These are phyloP conservation scores for Tenthredo livida DNA, from an alignment of 2,888 invertebrate species.

Conservation along the genomic window DNA sequence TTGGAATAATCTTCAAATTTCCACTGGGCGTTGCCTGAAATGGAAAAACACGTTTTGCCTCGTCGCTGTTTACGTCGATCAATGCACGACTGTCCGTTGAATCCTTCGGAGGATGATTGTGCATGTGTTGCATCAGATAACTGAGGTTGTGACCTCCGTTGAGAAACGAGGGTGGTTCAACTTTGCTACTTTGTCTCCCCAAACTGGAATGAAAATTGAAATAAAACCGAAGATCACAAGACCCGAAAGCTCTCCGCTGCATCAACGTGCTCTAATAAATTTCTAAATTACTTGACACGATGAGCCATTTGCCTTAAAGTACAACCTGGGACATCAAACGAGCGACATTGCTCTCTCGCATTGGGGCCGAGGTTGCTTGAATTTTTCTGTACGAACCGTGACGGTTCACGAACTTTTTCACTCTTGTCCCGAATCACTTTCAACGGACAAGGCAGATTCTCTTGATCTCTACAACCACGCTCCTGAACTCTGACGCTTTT, in stretches of 20 bases:
- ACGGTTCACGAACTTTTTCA: not conserved
- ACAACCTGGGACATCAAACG: slow-evolving; percentile 60
- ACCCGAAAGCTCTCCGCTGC: not conserved
- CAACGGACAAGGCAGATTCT: not conserved
- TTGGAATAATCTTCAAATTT: slow-evolving; percentile 84
- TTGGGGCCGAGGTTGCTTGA: slow-evolving; percentile 10
- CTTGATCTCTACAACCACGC: not conserved
- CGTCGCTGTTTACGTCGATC: slow-evolving; percentile 60
- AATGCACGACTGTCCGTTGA: slow-evolving; percentile 58
- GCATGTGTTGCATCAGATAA: slow-evolving; percentile 67
- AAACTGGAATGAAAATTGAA: not conserved
- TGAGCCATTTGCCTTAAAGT: slow-evolving; percentile 66
- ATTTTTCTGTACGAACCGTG: slow-evolving; percentile 23
- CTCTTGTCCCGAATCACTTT: not conserved
- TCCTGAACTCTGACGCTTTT: not conserved
- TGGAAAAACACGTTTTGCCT: slow-evolving; percentile 79
- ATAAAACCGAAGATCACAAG: not conserved
- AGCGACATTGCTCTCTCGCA: slow-evolving; percentile 62
- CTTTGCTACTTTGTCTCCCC: slow-evolving; percentile 33
- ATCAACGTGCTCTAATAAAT: not conserved
- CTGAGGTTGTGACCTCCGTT: slow-evolving; percentile 58
- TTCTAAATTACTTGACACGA: slow-evolving; percentile 62
- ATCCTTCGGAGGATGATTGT: slow-evolving; percentile 60
- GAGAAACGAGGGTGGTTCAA: slow-evolving; percentile 11
- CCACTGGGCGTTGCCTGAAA: slow-evolving; percentile 86